These are phyloP conservation scores for Ibidorhyncha struthersii DNA, from an alignment of 2,113 vertebrate species.

Conservation along the genomic window DNA sequence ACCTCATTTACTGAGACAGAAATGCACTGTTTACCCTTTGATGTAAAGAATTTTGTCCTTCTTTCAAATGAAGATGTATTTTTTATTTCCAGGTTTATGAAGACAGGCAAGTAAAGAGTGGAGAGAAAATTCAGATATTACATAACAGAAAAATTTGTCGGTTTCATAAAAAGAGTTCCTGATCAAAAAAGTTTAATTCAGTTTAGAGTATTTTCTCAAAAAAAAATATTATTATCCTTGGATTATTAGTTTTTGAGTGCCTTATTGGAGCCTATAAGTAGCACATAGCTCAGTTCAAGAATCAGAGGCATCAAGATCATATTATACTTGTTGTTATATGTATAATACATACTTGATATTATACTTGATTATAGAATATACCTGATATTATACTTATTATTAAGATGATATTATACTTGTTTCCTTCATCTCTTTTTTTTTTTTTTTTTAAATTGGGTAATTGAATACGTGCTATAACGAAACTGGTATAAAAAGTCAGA, in stretches of 20 bases:
- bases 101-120: background rate
- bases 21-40: conserved; percentile 23
- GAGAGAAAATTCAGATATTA: background rate
- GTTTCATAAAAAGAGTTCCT: background rate
- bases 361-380: too few species aligned
- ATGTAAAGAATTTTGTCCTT: conserved; percentile 38
- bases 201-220: background rate
- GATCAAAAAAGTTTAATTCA: background rate
- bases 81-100: conserved; percentile 7
- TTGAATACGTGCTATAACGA: background rate
- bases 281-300: background rate
- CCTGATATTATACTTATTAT: too few species aligned
- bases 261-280: background rate
- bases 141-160: background rate
- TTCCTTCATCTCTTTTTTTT: background rate
- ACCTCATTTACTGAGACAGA: conserved; percentile 28
- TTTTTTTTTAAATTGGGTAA: background rate
- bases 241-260: background rate
- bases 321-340: too few species aligned
- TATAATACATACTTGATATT: too few species aligned
- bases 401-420: background rate
- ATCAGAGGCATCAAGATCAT: background rate
- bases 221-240: background rate
- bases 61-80: background rate
- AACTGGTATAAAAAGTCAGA: conserved; percentile 18